Base-by-base conservation (phyloP, 53 echinoderm and acorn worm species). In the Holothuria leucospilota region DNA sequence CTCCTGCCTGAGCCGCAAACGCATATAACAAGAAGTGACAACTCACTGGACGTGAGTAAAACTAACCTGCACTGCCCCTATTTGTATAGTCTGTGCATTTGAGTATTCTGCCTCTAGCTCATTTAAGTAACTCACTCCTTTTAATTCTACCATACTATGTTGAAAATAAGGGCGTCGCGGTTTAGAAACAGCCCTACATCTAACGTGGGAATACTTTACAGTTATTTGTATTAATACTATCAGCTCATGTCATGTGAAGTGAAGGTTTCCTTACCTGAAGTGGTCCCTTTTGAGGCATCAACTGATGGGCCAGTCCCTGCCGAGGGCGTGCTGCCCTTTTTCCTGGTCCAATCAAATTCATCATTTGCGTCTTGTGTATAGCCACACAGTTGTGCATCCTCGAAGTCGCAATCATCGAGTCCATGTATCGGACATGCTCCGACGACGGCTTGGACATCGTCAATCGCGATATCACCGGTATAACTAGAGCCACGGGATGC, bases 391-490 rank as follows among this genome's bases (percentile, higher is more conserved):
- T 66, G 59, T 12, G 69, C 84, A 15, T 84, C 81, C 68, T 93
- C 87, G 84, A 93, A 93, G 56, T 84, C 85, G 87, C 93, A 93
- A 28, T 46, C 81, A 23, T 92, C 72, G 10, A 82, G 16, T 4
- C 82, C 82, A 30, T 39, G 63, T 23, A 82, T 82, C 21, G 78
- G 42, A 10, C 78, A 77, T 18, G 20, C 23, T 14, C 78, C 78
- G 26, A 20, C 16, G 18, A 39, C 51, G 10, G 78, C 65, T 0
- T 72, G 10, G 40, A 94, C 77, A 68, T 96, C 96, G 70, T 96
- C 96, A 20, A 96, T 58, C 1, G 96, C 94, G 6, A 94, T 94
- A 46, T 96, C 96, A 81, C 96, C 88, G 20, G 39, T 77, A 78
- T 71, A 88, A 63, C 87, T 87, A 2, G 63, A 46, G 2, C 94